Percentiles rank a stretch among this genome's conserved stretches.
These are phyloP conservation scores for Tetragonula carbonaria DNA, from an alignment of 2,888 invertebrate genomes.

Conservation along the genomic window DNA sequence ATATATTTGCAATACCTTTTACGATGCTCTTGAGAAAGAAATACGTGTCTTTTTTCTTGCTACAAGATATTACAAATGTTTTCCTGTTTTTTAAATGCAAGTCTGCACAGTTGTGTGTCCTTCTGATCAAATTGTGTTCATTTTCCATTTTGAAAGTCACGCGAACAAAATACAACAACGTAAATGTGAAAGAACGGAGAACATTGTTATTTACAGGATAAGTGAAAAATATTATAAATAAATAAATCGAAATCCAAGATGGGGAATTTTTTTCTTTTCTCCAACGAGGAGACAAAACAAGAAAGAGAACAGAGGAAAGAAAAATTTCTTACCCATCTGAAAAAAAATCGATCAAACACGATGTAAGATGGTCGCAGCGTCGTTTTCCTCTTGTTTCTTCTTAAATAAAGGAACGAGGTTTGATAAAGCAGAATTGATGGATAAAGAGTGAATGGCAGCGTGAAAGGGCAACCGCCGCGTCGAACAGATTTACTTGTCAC, in stretches of 20 bases:
- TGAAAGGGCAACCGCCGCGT: not conserved
- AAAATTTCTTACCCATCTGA: not conserved
- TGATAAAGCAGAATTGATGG: not conserved
- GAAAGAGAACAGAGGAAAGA: not conserved
- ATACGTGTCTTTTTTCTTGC: not conserved
- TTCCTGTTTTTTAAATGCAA: not conserved
- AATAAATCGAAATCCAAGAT: no score
- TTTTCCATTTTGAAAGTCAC: not conserved
- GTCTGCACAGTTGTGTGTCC: not conserved
- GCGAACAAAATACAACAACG: no score
- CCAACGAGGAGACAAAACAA: no score
- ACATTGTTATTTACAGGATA: no score
- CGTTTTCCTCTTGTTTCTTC: not conserved
- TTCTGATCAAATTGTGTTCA: not conserved
- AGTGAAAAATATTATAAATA: no score
- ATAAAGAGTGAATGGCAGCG: not conserved
- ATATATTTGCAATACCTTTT: not conserved
- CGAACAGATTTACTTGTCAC: slow-evolving; percentile 16
- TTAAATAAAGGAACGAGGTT: not conserved
- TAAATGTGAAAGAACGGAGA: no score
- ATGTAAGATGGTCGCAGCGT: not conserved
- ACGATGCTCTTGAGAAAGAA: not conserved
- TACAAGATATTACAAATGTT: not conserved
- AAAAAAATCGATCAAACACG: not conserved
- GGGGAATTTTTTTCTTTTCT: no score